These are phyloP conservation scores for Petaurus breviceps DNA, from an alignment of 2,113 vertebrate species.

Conservation along the genomic window DNA sequence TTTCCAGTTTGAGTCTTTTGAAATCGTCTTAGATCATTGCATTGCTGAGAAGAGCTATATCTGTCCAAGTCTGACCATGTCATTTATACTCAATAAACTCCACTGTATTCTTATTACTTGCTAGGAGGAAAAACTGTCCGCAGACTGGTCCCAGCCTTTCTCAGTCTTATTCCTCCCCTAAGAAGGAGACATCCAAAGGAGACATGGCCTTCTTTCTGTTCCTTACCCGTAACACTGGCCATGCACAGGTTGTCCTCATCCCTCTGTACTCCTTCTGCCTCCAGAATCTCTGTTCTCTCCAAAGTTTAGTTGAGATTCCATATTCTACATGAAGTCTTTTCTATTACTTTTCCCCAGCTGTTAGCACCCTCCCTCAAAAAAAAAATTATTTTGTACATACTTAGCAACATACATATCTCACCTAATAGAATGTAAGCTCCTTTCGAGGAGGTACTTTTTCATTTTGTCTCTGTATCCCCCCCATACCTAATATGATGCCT, in stretches of 20 bases:
- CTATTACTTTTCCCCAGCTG: background rate
- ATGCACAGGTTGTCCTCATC: background rate
- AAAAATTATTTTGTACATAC: background rate
- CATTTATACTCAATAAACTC: background rate
- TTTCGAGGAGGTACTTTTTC: background rate
- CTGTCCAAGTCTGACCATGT: too few species aligned
- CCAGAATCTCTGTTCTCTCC: too few species aligned
- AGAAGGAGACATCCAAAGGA: too few species aligned
- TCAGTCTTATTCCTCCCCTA: too few species aligned
- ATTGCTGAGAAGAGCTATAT: too few species aligned
- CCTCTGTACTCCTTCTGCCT: background rate
- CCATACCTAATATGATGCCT: background rate
- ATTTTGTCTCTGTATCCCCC: background rate
- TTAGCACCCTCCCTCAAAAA: background rate
- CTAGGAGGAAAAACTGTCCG: background rate
- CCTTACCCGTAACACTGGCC: background rate
- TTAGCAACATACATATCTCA: background rate
- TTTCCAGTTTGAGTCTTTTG: too few species aligned
- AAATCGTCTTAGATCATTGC: too few species aligned
- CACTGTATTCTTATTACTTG: background rate
- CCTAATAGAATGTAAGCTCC: background rate
- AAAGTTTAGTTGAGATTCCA: background rate
- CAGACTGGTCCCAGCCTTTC: background rate
- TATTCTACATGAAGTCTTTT: background rate
- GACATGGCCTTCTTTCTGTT: background rate